Base-by-base conservation (phyloP, 2,113 vertebrate genomes). In the Chrysemys picta region DNA sequence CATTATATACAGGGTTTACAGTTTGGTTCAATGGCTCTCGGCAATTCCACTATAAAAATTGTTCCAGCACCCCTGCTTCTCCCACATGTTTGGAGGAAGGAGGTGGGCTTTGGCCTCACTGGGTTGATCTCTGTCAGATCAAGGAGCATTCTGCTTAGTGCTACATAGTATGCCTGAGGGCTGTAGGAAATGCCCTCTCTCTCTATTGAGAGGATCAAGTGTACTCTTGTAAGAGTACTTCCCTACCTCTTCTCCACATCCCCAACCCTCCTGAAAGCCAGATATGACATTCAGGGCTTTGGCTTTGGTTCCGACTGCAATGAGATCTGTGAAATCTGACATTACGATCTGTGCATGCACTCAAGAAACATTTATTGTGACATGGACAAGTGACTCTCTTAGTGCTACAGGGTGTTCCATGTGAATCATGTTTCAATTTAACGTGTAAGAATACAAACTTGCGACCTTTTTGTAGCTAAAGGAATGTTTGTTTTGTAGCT, bases 241-340 rank as follows among this genome's bases (percentile, higher is more conserved):
- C 87, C 79, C 85, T 52, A 96, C 92, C 87, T 69, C 54, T 96
- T 96, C 95, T 88, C 75, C 94, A 96, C 81, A 53, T 94, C 93
- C 88, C 90, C 89, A 85, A 91, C 81, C 91, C 8, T 50, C 59
- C 65, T 95, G 96, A 93, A 96, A 95, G 91, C 92, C 76, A 1
- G 6, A 88, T 96, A 93, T 95, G 93, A 93, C 82, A 75, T 97
- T 96, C 96, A 95, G 2, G 45, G 89, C 95, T 93, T 95, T 96
- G 95, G 92, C 94, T 95, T 87, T 85, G 84, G 50, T 94, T 91
- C 93, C 95, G 96, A 81, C 95, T 2, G 1, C 92, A 96, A 86
- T 0, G 0, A 94, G 92, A 82, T 96, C 90, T 96, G 82, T 85
- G 84, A 94, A 95, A 85, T 91, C 91, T 96, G 94, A 89, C 93